Evolutionary conservation across 2,113 vertebrate genomes (phyloP), one percentile per base, ranked within the genome.

Genomic region (Propithecus coquereli): DNA sequence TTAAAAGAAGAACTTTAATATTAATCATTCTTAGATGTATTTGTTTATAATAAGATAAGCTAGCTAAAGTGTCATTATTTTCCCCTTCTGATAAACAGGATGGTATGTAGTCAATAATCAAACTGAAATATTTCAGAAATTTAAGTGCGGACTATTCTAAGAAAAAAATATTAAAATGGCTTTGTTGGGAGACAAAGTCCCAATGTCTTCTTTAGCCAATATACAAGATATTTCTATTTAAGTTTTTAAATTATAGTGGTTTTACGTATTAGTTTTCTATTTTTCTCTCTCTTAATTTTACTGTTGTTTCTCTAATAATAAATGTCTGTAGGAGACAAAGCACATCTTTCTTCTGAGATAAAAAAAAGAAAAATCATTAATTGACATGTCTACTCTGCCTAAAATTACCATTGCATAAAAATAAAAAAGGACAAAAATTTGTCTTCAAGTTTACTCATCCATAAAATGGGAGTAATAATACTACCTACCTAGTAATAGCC

Each of bases 281-380:
- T 74, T 84, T 74, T 89, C 52, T 84, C 37, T 73, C 45, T 85
- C 54, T 92, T 54, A 82, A 22, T 59, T 81, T 93, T 77, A 66
- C 52, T 85, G 9, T 95, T 54, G 32, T 73, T 91, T 25, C 47
- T 82, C 68, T 96, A 61, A 32, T 86, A 95, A 86, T 50, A 86
- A 65, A 84, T 77, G 59, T 61, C 59, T 81, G 2, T 71, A 45
- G 43, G 30, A 92, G 30, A 91, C 52, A 20, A 87, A 59, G 17
- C 40, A 57, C 17, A 77, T 88, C 63, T 89, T 84, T 88, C 54
- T 93, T 61, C 54, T 77, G 22, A n/a, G 17, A 16, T 20, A 20
- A 30, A 27, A 54, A 74, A 92, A 89, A 92, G 23, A 45, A 32
- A 96, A 86, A n/a, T 2, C 4, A n/a, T 77, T 95, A 87, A 59